phyloP scores from a whole-genome alignment of 1,140 invertebrate genomes.

The Dufourea novaeangliae region DNA sequence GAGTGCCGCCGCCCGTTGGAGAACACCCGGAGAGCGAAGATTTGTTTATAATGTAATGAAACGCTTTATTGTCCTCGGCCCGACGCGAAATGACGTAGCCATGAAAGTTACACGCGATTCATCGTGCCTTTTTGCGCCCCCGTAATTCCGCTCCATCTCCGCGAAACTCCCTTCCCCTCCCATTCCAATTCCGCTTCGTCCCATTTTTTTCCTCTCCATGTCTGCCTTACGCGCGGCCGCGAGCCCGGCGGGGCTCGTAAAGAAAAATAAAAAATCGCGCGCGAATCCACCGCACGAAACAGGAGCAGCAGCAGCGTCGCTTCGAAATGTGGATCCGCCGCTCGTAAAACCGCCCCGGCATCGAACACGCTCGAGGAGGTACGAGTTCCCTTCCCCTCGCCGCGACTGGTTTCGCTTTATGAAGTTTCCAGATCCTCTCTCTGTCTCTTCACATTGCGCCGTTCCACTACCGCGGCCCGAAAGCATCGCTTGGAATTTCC shows the following conservation, averaged over 20 bases:
- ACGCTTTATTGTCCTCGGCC: constrained; percentile 19
- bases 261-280: not conserved
- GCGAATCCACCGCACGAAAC: no score
- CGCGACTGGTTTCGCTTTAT: constrained; percentile 12
- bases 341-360: constrained; percentile 4
- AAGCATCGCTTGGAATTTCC: not conserved
- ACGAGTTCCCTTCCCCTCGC: constrained; percentile 14
- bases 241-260: not conserved
- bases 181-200: not conserved
- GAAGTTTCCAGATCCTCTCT: constrained; percentile 13
- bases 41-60: constrained; percentile 37
- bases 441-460: not conserved
- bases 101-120: constrained; percentile 4
- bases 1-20: no score
- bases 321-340: not conserved
- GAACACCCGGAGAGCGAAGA: not conserved
- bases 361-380: constrained; percentile 7
- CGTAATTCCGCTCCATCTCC: constrained; percentile 17
- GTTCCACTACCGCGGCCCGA: not conserved
- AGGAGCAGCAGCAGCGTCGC: not conserved
- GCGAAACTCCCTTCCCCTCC: not conserved
- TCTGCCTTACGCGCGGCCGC: not conserved
- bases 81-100: not conserved
- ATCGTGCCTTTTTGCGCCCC: not conserved
- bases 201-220: not conserved